Evolutionary conservation across 2,888 invertebrate species (phyloP), one percentile per base, ranked within the genome.

Genomic region (Falcaria lacertinaria): DNA sequence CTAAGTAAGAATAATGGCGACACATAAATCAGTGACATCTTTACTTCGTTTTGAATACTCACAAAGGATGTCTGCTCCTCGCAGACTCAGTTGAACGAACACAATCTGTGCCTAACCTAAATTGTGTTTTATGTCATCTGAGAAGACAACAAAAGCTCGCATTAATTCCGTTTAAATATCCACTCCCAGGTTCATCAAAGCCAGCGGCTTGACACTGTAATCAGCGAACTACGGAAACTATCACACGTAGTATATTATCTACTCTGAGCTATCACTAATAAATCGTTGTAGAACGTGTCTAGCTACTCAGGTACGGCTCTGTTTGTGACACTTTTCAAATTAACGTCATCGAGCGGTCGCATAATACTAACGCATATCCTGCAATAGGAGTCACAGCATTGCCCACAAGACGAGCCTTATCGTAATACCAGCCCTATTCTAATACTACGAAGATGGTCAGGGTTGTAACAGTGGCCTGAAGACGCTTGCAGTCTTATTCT

Each of bases 1-100:
- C 57, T 82, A 81, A 82, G 81, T 75, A 80, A 82, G 84, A 84
- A 73, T 81, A 81, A 84, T 82, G 76, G 68, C 50, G 51, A 54
- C 50, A 69, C 73, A 80, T 84, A 83, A 81, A 83, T 84, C 83
- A 80, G 80, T 64, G 70, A 69, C 74, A 73, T 83, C 79, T 76
- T 77, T 75, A 69, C 71, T 72, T 75, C 77, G 74, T 78, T 80
- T 77, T 80, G 76, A 80, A 80, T 78, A 72, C 74, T 68, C 71
- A 73, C 73, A 74, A 75, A 75, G 69, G 69, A 70, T 69, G 73
- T 73, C 75, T 71, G 64, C 64, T 62, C 62, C 55, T 58, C 59
- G 57, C 58, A 61, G 62, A 68, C 69, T 69, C 61, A 59, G 63
- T 69, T 71, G 64, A 60, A 45, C 39, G 47, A 48, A 70, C 61